phyloP scores from a whole-genome alignment of 2,888 invertebrate species.

The Drosophila anomelani region DNA sequence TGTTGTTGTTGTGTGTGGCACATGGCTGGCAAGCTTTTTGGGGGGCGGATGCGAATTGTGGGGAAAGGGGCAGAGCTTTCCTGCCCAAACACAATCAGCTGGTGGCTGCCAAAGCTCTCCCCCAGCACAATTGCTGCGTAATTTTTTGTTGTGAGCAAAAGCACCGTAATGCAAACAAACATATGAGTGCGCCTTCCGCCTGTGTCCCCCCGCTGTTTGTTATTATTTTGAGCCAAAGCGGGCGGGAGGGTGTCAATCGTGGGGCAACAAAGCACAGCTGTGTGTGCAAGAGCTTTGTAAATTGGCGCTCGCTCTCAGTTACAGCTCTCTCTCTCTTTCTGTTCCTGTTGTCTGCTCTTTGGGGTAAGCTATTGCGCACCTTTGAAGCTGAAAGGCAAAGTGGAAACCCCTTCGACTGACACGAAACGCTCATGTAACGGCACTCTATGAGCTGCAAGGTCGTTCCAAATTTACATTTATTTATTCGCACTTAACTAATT shows the following conservation, averaged over 20 bases:
- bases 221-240: constrained; percentile 7
- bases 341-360: constrained; percentile 1
- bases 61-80: constrained; percentile 23
- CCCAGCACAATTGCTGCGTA: constrained; percentile 69
- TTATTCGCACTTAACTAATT: constrained; percentile 25
- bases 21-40: constrained; percentile 42
- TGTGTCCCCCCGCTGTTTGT: constrained; percentile 19
- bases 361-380: constrained; percentile 48
- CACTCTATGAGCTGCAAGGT: constrained; percentile 25
- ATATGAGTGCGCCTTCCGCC: constrained; percentile 54
- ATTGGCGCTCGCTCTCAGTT: constrained; percentile 22
- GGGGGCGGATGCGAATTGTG: not conserved
- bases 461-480: constrained; percentile 28
- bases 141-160: constrained; percentile 44
- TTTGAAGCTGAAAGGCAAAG: constrained; percentile 46
- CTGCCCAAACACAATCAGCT: constrained; percentile 70
- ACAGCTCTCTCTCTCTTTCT: not conserved
- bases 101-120: constrained; percentile 60
- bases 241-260: constrained; percentile 5
- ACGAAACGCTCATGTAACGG: constrained; percentile 21
- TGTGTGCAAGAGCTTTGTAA: constrained; percentile 39
- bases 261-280: constrained; percentile 52
- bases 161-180: constrained; percentile 68
- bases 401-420: constrained; percentile 40
- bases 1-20: constrained; percentile 30